Base-by-base conservation (phyloP, 2,888 invertebrate genomes). In the Aquatica leii region DNA sequence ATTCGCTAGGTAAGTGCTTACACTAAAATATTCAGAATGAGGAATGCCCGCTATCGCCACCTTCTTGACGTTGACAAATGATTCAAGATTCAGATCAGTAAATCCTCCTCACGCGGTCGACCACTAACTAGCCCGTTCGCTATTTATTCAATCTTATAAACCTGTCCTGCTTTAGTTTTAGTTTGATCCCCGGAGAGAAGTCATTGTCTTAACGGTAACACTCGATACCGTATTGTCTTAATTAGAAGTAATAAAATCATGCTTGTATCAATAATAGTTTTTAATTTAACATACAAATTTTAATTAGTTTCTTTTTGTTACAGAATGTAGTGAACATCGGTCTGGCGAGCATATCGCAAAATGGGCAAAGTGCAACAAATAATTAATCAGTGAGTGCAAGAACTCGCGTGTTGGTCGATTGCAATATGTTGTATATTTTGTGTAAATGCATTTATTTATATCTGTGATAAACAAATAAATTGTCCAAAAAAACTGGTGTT, bases 1-100 rank as follows among this genome's bases (percentile, higher is more conserved):
- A 68, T 75, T 73, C 75, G 76, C 74, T 72, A 72, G 76, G 78
- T 78, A 75, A 78, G 78, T 76, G 69, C 74, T 70, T 73, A 73
- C 75, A 73, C 74, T 73, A 70, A 71, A 71, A 71, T 72, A 74
- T 72, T 68, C 72, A 78, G 77, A 80, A 80, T 81, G 80, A 80
- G 77, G 78, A 79, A 81, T 80, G 78, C 78, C 78, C 78, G 78
- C 81, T 81, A 81, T 81, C 81, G 81, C 81, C 81, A 81, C 82
- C 81, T 81, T 73, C 75, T 74, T 87, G 90, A 90, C 90, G 88
- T 86, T 90, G 90, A 90, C 89, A 89, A 90, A 90, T 90, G 89
- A 88, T 84, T 82, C 83, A 82, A 88, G 89, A 90, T 90, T 88
- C 86, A 86, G 87, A 90, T 90, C 90, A 82, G 84, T 84, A 85